Conservation (phyloP, 2,113 vertebrate genomes). For the Sphaerodactylus townsendi region DNA sequence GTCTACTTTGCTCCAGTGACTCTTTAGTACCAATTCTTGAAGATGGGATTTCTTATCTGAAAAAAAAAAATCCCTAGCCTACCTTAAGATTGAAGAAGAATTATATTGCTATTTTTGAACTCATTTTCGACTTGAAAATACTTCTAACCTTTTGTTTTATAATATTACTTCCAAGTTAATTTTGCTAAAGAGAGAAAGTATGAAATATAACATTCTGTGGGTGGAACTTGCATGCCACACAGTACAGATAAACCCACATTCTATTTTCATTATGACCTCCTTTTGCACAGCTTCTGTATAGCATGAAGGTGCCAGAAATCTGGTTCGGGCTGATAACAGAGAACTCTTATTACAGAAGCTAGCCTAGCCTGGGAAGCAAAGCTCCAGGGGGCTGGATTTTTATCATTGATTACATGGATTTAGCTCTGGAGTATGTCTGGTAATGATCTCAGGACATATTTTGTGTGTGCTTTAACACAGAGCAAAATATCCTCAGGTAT, state of each 20-base stretch:
- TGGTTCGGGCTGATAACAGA: neutral
- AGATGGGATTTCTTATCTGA: neutral
- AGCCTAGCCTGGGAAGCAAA: neutral
- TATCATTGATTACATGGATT: neutral
- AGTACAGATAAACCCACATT: constrained; percentile 4
- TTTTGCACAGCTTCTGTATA: constrained; percentile 1
- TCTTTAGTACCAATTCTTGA: neutral
- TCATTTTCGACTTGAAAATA: neutral
- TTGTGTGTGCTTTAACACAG: neutral
- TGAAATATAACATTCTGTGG: neutral
- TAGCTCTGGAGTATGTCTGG: neutral
- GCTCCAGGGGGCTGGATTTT: neutral
- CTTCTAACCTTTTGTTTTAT: neutral
- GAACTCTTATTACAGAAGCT: neutral
- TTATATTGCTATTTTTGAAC: neutral
- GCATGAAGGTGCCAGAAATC: neutral
- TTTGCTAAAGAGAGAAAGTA: neutral
- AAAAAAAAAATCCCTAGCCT: neutral
- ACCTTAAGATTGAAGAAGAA: neutral
- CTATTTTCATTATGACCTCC: neutral
- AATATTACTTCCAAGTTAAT: neutral
- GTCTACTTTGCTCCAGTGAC: neutral
- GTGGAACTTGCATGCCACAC: neutral
- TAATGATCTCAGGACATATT: neutral
- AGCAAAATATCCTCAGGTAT: neutral